phyloP scores from a whole-genome alignment of 2,113 vertebrate species.

The Myodes glareolus region DNA sequence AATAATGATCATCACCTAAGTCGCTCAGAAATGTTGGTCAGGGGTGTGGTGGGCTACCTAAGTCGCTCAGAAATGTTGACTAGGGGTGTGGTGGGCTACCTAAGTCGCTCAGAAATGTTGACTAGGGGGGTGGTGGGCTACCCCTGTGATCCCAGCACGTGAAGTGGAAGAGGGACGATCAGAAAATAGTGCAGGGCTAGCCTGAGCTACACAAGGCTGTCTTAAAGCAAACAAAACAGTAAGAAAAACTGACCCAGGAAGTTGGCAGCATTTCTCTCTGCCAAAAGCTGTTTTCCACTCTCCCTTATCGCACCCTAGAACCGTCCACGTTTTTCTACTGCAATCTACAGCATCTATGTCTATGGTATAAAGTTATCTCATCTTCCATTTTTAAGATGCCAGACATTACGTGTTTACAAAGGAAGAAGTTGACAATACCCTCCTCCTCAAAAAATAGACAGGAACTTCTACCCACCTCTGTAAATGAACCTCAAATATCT shows the following conservation, averaged over 20 bases:
- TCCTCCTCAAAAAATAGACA: slow-evolving; percentile 15
- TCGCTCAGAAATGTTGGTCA: slow-evolving; percentile 28
- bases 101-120: slow-evolving; percentile 44
- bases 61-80: slow-evolving; percentile 42
- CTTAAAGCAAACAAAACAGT: not conserved
- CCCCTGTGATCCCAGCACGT: not conserved
- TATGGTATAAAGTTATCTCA: not conserved
- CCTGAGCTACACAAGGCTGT: not conserved
- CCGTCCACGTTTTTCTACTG: not conserved
- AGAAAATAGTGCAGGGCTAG: not conserved
- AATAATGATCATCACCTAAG: not conserved
- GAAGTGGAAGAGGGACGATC: not conserved
- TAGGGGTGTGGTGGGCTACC: not conserved
- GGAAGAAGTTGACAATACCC: not conserved
- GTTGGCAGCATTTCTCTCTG: not conserved
- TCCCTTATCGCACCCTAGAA: not conserved
- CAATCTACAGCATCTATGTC: not conserved
- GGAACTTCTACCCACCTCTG: slow-evolving; percentile 4
- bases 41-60: too few relatives aligned
- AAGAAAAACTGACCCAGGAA: slow-evolving; percentile 28
- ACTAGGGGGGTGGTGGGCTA: not conserved
- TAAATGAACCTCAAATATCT: slow-evolving; percentile 20
- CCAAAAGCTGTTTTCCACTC: slow-evolving; percentile 35
- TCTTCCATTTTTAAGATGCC: not conserved
- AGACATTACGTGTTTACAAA: slow-evolving; percentile 2